A percentile compares a stretch with the other conserved stretches of the same genome.
These are phyloP conservation scores for Lasioglossum lativentre DNA, from an alignment of 2,888 invertebrate genomes.

Conservation along the genomic window DNA sequence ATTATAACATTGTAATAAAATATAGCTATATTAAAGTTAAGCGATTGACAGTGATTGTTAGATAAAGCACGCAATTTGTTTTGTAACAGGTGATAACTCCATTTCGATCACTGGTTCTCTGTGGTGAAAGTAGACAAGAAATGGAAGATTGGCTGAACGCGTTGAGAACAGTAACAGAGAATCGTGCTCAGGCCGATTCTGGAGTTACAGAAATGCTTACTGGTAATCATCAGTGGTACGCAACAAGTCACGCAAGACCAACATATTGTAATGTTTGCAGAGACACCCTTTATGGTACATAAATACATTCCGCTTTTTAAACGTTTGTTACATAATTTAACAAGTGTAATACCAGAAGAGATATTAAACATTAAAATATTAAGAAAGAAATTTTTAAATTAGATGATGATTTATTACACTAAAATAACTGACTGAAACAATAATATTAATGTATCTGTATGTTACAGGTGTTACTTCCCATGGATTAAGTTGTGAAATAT, in stretches of 20 bases:
- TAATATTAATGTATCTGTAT: not conserved
- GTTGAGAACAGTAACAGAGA: conserved; percentile 89
- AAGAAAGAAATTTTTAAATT: not conserved
- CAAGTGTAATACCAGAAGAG: not conserved
- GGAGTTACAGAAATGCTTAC: conserved; percentile 88
- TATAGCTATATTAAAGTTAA: not conserved
- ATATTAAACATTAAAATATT: too few relatives aligned
- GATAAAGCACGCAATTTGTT: not conserved
- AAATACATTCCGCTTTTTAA: not conserved
- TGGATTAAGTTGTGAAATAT: conserved; percentile 98
- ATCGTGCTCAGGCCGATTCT: conserved; percentile 86
- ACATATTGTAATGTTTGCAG: conserved; percentile 99
- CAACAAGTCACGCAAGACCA: conserved; percentile 96
- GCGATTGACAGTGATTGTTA: not conserved
- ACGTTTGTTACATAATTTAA: not conserved
- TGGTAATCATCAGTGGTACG: conserved; percentile 93
- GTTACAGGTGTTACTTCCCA: conserved; percentile 95
- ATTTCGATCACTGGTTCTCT: conserved; percentile 91
- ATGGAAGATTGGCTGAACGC: conserved; percentile 97
- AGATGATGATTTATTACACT: not conserved
- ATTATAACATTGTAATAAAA: not conserved
- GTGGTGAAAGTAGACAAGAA: conserved; percentile 92
- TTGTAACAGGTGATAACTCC: conserved; percentile 90
- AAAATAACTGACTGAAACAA: not conserved
- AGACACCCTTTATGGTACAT: conserved; percentile 91